Conservation (phyloP, 2,888 invertebrate species). For the Diploptera punctata region DNA sequence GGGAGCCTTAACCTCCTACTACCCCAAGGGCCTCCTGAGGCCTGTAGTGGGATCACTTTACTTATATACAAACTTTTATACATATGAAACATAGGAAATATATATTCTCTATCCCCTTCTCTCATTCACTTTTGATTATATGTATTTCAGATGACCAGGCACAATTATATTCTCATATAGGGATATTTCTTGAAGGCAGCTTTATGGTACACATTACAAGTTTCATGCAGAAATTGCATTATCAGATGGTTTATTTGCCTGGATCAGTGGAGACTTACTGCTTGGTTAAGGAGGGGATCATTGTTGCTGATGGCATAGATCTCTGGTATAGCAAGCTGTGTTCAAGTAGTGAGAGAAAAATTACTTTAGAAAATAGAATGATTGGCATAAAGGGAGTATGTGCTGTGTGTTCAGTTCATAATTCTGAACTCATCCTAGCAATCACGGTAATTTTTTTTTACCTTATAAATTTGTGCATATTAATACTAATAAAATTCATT, state of each 20-base stretch:
- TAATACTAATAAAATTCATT: too few relatives aligned
- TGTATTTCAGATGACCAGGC: too few relatives aligned
- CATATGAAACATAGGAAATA: too few relatives aligned
- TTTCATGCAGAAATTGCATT: neutral
- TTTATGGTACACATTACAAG: neutral
- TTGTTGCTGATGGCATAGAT: neutral
- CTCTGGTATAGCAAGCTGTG: conserved; percentile 4
- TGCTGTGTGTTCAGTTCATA: neutral
- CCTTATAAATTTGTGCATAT: too few relatives aligned
- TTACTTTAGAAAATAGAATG: neutral
- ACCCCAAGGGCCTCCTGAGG: too few relatives aligned
- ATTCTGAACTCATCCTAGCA: neutral
- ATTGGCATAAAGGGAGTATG: neutral
- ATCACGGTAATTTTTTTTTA: neutral
- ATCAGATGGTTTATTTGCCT: conserved; percentile 1
- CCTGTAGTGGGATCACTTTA: too few relatives aligned
- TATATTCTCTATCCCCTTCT: too few relatives aligned
- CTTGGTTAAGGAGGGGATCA: neutral
- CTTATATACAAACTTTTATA: too few relatives aligned
- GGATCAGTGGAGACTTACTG: neutral
- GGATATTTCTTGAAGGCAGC: neutral
- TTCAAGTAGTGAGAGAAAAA: neutral
- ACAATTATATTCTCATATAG: conserved; percentile 3
- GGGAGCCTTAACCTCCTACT: too few relatives aligned
- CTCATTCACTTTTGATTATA: too few relatives aligned